Base-by-base conservation (phyloP, 2,797 vertebrate species). In the Gephyroberyx darwinii region DNA sequence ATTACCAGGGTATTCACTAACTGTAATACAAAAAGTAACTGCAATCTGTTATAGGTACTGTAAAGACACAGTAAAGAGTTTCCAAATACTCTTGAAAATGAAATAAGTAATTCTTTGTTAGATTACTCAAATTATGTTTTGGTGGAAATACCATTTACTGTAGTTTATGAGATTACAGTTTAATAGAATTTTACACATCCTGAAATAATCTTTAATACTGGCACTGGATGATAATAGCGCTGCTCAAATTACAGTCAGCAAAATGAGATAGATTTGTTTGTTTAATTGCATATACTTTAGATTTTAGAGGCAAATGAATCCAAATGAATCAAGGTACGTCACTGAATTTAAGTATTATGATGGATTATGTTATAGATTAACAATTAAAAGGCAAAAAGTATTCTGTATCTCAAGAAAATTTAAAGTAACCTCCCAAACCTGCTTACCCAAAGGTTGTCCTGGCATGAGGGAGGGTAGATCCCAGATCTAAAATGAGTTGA, bases 401-500 rank as follows among this genome's bases (percentile, higher is more conserved):
- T 35, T 74, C 33, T 63, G 41, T n/a, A n/a, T 31, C 31, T 1
- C 26, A 26, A 26, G 26, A 35, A 35, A 16, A 12, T 19, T 14
- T n/a, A 37, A 35, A 19, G 50, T 16, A 52, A 71, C 57, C 51
- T 70, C 81, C 20, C 55, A 65, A 66, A 65, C 45, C 26, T 72
- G 31, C 69, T 56, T 22, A 52, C 9, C 16, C 16, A 22, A 72
- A 62, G 60, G 72, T 75, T 62, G 61, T 59, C 19, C 48, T 7
- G 16, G 19, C 70, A 52, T 2, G 22, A 60, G 20, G 26, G 75
- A 62, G 66, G 50, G n/a, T 48, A 63, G 52, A 71, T 70, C 62
- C 31, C 41, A 75, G 64, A 71, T 86, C 77, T 73, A 7, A 80
- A 77, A 65, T 51, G 66, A 73, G 68, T 56, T 81, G 84, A 82